phyloP scores from a whole-genome alignment of 2,113 vertebrate species.

The Ginglymostoma cirratum region DNA sequence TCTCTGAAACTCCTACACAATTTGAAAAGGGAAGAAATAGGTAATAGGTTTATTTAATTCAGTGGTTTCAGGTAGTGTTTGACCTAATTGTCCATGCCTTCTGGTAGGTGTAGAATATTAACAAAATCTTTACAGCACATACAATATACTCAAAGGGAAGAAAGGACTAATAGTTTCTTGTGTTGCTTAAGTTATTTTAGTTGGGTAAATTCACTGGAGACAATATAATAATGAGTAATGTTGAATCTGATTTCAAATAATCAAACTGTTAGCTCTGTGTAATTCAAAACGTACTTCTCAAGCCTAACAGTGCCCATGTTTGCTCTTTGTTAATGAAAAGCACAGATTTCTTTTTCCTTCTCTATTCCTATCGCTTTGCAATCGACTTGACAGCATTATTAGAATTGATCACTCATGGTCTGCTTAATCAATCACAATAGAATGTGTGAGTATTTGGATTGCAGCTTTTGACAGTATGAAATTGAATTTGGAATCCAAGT shows the following conservation, averaged over 20 bases:
- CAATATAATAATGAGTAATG: constrained; percentile 36
- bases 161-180: constrained; percentile 7
- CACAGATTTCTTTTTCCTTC: neutral
- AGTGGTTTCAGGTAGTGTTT: neutral
- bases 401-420: constrained; percentile 29
- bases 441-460: neutral
- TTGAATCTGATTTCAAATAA: constrained; percentile 44
- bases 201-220: neutral
- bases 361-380: neutral
- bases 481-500: constrained; percentile 39
- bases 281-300: neutral
- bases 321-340: constrained; percentile 34
- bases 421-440: constrained; percentile 12
- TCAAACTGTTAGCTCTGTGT: neutral
- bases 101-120: neutral
- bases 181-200: neutral
- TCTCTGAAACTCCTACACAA: neutral
- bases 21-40: neutral
- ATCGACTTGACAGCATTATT: constrained; percentile 28
- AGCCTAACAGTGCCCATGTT: neutral
- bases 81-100: constrained; percentile 13
- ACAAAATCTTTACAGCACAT: neutral
- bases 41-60: constrained; percentile 21
- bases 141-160: constrained; percentile 7
- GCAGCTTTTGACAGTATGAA: neutral